phyloP scores from a whole-genome alignment of 2,888 invertebrate species.

The Lissonota sp. region DNA sequence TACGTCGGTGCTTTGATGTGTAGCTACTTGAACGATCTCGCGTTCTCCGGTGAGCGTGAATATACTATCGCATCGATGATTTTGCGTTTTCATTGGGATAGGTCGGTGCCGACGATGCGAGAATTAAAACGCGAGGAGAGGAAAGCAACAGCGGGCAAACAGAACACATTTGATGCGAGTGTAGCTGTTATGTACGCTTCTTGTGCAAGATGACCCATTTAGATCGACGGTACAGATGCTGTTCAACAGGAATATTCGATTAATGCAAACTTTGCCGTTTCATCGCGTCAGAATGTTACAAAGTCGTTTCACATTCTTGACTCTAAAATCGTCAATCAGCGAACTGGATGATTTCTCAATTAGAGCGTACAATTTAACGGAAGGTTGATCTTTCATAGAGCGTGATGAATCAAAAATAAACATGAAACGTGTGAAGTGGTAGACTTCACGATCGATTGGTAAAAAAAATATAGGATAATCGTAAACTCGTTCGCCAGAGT shows the following conservation, averaged over 20 bases:
- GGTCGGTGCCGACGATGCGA: constrained; percentile 60
- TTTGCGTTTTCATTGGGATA: constrained; percentile 69
- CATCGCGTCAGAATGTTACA: constrained; percentile 25
- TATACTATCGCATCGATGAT: constrained; percentile 62
- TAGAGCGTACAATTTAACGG: constrained; percentile 30
- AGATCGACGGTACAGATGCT: constrained; percentile 45
- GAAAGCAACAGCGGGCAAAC: constrained; percentile 7
- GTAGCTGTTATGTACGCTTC: constrained; percentile 18
- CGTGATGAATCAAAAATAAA: constrained; percentile 15
- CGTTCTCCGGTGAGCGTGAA: constrained; percentile 31
- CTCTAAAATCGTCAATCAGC: constrained; percentile 8
- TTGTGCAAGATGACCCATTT: constrained; percentile 57
- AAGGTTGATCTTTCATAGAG: constrained; percentile 16
- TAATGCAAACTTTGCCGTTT: constrained; percentile 33
- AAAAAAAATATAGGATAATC: constrained; percentile 24
- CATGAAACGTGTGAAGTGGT: background rate
- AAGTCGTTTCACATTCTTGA: background rate
- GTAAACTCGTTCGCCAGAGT: constrained; percentile 10
- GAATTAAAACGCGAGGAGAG: constrained; percentile 24
- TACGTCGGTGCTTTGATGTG: constrained; percentile 55
- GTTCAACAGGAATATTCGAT: constrained; percentile 35
- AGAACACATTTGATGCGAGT: constrained; percentile 38
- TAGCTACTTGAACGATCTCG: constrained; percentile 34
- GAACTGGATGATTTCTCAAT: constrained; percentile 40
- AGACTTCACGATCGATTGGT: constrained; percentile 24